Conservation (phyloP, 2,797 vertebrate species). For the Taenioides sp. region DNA sequence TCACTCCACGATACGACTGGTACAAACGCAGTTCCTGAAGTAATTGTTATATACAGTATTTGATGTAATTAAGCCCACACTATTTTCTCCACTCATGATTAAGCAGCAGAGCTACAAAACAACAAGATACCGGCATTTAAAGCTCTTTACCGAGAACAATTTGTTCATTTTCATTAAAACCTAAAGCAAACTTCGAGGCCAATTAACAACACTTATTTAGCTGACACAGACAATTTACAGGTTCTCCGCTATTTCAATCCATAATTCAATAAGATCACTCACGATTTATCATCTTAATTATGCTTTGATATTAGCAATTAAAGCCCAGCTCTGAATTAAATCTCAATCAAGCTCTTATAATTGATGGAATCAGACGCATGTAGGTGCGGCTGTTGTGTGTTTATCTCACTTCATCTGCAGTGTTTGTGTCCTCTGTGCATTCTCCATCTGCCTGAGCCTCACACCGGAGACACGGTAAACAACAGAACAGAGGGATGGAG, state of each 20-base stretch:
- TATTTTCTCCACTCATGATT: neutral
- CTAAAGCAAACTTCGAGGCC: slow-evolving; percentile 70
- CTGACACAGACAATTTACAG: slow-evolving; percentile 86
- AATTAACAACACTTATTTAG: slow-evolving; percentile 81
- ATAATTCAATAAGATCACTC: slow-evolving; percentile 84
- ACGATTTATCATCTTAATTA: slow-evolving; percentile 84
- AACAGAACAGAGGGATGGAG: slow-evolving; percentile 12
- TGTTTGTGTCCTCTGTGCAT: slow-evolving; percentile 62
- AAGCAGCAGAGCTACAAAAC: neutral
- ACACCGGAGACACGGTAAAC: slow-evolving; percentile 52
- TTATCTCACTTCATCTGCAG: slow-evolving; percentile 59
- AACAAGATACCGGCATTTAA: neutral
- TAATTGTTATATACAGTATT: neutral
- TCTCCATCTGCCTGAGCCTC: slow-evolving; percentile 65
- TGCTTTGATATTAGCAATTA: slow-evolving; percentile 86
- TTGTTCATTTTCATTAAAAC: slow-evolving; percentile 56
- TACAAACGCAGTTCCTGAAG: neutral
- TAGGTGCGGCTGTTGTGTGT: slow-evolving; percentile 66
- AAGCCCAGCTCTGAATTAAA: slow-evolving; percentile 82
- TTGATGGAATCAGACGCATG: slow-evolving; percentile 78
- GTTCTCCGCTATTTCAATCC: slow-evolving; percentile 79
- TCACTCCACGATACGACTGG: no score
- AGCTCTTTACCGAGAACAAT: slow-evolving; percentile 41
- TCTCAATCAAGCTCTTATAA: slow-evolving; percentile 81
- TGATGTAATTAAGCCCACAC: slow-evolving; percentile 2